Percentiles rank a stretch among this genome's conserved stretches.
Evolutionary conservation across 2,113 vertebrate species (phyloP).

Genomic region (Syngnathus typhle): DNA sequence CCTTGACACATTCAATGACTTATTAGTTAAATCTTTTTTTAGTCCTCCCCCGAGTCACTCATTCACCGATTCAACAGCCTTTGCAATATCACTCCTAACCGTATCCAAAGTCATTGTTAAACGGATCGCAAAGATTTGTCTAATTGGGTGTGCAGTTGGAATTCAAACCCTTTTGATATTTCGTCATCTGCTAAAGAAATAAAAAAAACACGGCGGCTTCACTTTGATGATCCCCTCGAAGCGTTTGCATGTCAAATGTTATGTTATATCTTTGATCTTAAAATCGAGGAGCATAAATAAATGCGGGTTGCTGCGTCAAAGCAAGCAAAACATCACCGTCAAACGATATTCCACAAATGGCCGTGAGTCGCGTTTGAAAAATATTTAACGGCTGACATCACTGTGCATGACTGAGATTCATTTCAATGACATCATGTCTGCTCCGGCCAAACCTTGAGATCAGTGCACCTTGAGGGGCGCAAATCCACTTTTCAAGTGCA

Average conservation of each 20-base stretch:
- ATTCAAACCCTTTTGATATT: conserved; percentile 3
- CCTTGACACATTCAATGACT: background rate
- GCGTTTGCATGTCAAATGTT: background rate
- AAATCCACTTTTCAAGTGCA: conserved; percentile 23
- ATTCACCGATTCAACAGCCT: background rate
- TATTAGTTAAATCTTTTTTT: background rate
- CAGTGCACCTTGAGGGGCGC: conserved; percentile 25
- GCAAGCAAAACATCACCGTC: background rate
- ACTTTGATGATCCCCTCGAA: background rate
- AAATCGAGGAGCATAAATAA: background rate
- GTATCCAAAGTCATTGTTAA: background rate
- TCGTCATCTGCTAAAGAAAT: background rate
- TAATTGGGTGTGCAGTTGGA: background rate
- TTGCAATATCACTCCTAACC: background rate
- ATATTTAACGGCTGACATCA: conserved; percentile 45
- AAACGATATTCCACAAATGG: conserved; percentile 20
- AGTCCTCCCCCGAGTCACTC: background rate
- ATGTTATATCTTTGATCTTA: background rate
- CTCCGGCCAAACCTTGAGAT: conserved; percentile 27
- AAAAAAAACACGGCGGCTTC: background rate
- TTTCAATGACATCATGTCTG: conserved; percentile 38
- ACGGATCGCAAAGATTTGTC: background rate
- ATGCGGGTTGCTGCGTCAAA: background rate
- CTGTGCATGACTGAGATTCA: conserved; percentile 29
- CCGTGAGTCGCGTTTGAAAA: conserved; percentile 8